Percentiles rank a stretch among this genome's conserved stretches.
These are phyloP conservation scores for Toxotes lorentzi DNA, from an alignment of 2,797 vertebrate genomes.

Conservation along the genomic window DNA sequence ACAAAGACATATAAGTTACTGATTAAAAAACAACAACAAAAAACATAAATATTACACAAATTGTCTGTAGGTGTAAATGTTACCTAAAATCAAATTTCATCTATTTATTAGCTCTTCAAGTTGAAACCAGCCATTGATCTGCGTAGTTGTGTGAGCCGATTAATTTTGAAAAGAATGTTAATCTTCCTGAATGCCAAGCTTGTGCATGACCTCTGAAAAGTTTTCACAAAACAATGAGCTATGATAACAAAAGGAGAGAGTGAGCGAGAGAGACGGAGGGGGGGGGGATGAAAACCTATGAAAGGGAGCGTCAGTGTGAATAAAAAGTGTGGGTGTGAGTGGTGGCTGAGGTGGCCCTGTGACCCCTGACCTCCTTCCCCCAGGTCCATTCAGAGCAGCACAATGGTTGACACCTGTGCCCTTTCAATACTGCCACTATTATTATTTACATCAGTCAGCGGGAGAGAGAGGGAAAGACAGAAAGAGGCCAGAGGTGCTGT, in stretches of 20 bases:
- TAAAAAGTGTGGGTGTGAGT: conserved; percentile 78
- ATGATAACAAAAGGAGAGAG: conserved; percentile 77
- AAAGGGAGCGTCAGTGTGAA: conserved; percentile 74
- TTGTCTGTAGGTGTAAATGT: background rate
- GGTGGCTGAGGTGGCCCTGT: conserved; percentile 74
- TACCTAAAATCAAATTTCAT: conserved; percentile 13
- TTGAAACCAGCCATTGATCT: conserved; percentile 52
- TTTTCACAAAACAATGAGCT: conserved; percentile 80
- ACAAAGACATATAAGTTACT: background rate
- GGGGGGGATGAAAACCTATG: conserved; percentile 65
- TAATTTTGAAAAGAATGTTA: conserved; percentile 71
- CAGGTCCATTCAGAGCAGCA: conserved; percentile 81
- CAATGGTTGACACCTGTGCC: conserved; percentile 89
- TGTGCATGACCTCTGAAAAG: conserved; percentile 72
- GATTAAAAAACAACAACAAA: background rate
- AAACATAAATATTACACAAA: background rate
- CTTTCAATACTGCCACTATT: conserved; percentile 85
- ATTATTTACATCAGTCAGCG: conserved; percentile 85
- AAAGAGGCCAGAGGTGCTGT: conserved; percentile 75
- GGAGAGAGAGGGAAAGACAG: conserved; percentile 71
- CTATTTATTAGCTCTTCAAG: conserved; percentile 26
- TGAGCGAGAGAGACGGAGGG: conserved; percentile 39
- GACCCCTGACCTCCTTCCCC: conserved; percentile 78
- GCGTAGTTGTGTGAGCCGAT: conserved; percentile 49
- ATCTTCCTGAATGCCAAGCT: conserved; percentile 65